Base-by-base conservation (phyloP, 2,888 invertebrate species). In the Cerceris rybyensis region DNA sequence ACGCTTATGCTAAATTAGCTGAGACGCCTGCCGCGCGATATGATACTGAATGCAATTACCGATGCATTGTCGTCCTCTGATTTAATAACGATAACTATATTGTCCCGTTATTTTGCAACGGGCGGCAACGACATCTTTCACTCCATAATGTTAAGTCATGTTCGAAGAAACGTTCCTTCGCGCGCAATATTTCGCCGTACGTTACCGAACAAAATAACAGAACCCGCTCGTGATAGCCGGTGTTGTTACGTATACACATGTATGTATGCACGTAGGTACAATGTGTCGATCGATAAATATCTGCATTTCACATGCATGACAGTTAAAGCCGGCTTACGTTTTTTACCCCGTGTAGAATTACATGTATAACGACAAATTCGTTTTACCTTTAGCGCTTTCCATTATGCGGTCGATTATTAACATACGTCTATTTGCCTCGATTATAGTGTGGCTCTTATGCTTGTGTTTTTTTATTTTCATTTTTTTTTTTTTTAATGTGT, bases 141-240 rank as follows among this genome's bases (percentile, higher is more conserved):
- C 13, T 1, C 28, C 28, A 28, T 46, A 55, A 1, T 17, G 55
- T 55, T 55, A 55, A 66, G 74, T 74, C 49, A 6, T 16, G 43
- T 8, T 57, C 70, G n/a, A 55, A 72, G 28, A 70, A 57, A 76
- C 41, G 11, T 42, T 54, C 28, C 28, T 28, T 28, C 28, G 28
- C 28, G 28, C 13, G 17, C 28, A 46, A 70, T 73, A 78, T 54
- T 65, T 70, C 73, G 79, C 78, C 72, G 73, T 43, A 54, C n/a
- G 46, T 42, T 55, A 46, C 43, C 58, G 70, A 69, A 74, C 75
- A 70, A 75, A 81, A 73, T 76, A 70, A 79, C 68, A 76, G 73
- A 81, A 70, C 58, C 49, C 61, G 50, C 41, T 28, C 28, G 28
- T 28, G 55, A 58, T 69, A 69, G 65, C 55, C 17, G 54, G 17